A percentile compares a stretch with the other conserved stretches of the same genome.
These are phyloP conservation scores for Apoda limacodes DNA, from an alignment of 2,888 invertebrate species.

Conservation along the genomic window DNA sequence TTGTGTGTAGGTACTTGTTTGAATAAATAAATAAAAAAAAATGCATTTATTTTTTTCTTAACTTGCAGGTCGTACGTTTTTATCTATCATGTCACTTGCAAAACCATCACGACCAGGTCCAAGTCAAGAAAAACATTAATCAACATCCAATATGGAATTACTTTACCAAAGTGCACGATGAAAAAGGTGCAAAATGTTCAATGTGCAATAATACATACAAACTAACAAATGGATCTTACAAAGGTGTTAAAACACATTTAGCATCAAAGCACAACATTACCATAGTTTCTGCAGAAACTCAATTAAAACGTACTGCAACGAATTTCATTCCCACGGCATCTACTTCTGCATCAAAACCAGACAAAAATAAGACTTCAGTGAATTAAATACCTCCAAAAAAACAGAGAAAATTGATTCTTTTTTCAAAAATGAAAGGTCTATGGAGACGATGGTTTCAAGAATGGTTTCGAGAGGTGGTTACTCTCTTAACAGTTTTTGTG, in stretches of 20 bases:
- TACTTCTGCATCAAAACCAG: conserved; percentile 1
- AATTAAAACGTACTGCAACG: conserved; percentile 1
- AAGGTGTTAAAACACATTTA: conserved; percentile 1
- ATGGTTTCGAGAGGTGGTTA: too few species aligned
- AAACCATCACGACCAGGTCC: too few species aligned
- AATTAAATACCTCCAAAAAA: conserved; percentile 1
- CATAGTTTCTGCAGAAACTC: conserved; percentile 1
- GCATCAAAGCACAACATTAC: conserved; percentile 1
- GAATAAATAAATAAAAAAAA: too few species aligned
- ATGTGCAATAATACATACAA: conserved; percentile 1
- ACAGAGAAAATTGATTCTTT: neutral
- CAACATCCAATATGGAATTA: too few species aligned
- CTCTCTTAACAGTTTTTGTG: conserved; percentile 5
- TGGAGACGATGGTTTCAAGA: neutral
- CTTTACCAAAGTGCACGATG: too few species aligned
- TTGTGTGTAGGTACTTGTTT: too few species aligned
- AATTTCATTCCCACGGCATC: conserved; percentile 1
- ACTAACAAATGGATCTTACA: conserved; percentile 1
- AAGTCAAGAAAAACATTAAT: too few species aligned
- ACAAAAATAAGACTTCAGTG: conserved; percentile 1
- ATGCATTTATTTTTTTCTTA: too few species aligned
- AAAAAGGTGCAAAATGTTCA: too few species aligned
- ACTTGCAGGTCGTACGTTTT: too few species aligned
- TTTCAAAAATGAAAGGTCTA: neutral
- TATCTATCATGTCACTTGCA: too few species aligned